Evolutionary conservation across 1,140 invertebrate genomes (phyloP).

Genomic region (Polypedilum pembai): DNA sequence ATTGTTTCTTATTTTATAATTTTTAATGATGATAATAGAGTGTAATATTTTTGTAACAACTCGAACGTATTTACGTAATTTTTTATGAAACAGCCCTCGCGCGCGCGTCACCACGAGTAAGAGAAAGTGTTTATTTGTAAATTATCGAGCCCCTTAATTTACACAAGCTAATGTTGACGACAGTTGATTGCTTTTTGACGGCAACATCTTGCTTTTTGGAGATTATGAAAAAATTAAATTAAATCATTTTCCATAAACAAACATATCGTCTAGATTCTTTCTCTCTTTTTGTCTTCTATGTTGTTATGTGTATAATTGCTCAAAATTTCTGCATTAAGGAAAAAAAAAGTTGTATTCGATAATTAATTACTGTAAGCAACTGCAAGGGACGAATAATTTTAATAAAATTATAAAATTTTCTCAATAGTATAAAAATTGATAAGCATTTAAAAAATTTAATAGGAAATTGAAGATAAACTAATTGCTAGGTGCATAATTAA

Average conservation of each 20-base stretch:
- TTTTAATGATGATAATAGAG: not conserved
- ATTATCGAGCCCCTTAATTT: slow-evolving; percentile 17
- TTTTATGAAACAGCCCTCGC: not conserved
- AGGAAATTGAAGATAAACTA: not conserved
- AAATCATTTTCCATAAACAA: no score
- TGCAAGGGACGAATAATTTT: not conserved
- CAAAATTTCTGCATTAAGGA: no score
- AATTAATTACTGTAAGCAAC: not conserved
- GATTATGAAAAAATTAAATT: no score
- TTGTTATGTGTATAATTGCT: no score
- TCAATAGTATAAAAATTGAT: not conserved
- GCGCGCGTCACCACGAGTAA: not conserved
- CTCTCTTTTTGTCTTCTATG: no score
- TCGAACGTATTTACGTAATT: not conserved
- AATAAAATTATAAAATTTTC: not conserved
- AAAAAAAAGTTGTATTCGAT: no score
- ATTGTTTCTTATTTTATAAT: not conserved
- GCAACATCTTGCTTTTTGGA: no score
- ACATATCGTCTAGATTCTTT: no score
- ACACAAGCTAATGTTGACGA: slow-evolving; percentile 1
- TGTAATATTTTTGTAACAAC: not conserved
- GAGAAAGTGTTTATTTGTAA: not conserved
- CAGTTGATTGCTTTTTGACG: not conserved
- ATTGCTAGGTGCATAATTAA: slow-evolving; percentile 13
- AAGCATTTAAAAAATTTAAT: not conserved